Conservation (phyloP, 2,888 invertebrate genomes). For the Ernsta delagoae region DNA sequence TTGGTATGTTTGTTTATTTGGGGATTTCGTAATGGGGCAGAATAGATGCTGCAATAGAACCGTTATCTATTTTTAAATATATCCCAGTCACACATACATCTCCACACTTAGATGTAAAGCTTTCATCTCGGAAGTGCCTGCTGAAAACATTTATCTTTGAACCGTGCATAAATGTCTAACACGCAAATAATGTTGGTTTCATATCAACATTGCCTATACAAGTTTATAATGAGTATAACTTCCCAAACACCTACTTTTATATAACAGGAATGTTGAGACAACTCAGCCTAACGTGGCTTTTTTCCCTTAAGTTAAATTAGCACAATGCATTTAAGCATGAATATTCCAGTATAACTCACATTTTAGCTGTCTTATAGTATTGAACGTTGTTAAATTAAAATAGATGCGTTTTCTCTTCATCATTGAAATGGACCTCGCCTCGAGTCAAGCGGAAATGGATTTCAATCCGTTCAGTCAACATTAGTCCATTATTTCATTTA, state of each 20-base stretch:
- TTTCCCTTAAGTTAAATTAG: too few relatives aligned
- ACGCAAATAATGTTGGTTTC: neutral
- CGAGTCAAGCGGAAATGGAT: conserved; percentile 24
- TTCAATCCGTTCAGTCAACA: conserved; percentile 25
- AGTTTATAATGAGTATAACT: neutral
- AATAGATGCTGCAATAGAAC: too few relatives aligned
- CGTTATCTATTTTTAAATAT: too few relatives aligned
- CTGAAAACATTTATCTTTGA: conserved; percentile 23
- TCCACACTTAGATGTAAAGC: conserved; percentile 40
- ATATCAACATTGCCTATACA: neutral
- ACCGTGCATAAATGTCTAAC: neutral
- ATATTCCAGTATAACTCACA: too few relatives aligned
- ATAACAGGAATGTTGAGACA: too few relatives aligned
- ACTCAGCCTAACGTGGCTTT: too few relatives aligned
- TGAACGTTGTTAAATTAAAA: too few relatives aligned
- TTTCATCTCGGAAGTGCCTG: conserved; percentile 42
- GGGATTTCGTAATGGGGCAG: too few relatives aligned
- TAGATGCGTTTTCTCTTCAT: neutral
- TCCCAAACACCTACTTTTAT: neutral
- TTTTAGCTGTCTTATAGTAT: too few relatives aligned
- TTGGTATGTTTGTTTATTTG: too few relatives aligned
- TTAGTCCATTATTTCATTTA: conserved; percentile 25
- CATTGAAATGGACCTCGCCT: conserved; percentile 16
- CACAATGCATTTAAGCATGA: too few relatives aligned
- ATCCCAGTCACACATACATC: conserved; percentile 25